phyloP scores from a whole-genome alignment of 2,888 invertebrate genomes.

The Muschampia plurimacula region DNA sequence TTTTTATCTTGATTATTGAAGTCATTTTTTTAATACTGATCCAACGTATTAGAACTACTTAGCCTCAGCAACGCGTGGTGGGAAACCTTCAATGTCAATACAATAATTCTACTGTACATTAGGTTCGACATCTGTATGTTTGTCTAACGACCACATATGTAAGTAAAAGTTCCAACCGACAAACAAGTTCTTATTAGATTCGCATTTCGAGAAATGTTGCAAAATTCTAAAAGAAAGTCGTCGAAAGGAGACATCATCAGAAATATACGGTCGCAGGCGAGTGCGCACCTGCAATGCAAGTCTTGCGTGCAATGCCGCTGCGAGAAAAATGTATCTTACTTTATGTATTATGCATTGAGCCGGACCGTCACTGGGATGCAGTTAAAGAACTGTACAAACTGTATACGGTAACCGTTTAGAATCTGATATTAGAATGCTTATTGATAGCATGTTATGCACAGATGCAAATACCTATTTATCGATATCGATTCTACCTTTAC shows the following conservation, averaged over 20 bases:
- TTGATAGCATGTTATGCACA: constrained; percentile 26
- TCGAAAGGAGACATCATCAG: constrained; percentile 65
- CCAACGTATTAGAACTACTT: too few species aligned
- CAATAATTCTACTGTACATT: neutral
- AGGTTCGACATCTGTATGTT: neutral
- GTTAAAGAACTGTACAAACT: constrained; percentile 59
- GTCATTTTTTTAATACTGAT: too few species aligned
- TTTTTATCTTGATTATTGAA: too few species aligned
- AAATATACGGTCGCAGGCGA: constrained; percentile 65
- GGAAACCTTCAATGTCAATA: neutral
- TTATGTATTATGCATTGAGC: constrained; percentile 68
- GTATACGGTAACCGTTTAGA: constrained; percentile 48
- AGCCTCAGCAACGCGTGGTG: too few species aligned
- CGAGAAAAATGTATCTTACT: constrained; percentile 70
- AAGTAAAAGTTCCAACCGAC: constrained; percentile 14
- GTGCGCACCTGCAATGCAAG: constrained; percentile 64
- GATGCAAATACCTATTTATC: constrained; percentile 23
- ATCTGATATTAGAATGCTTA: constrained; percentile 31
- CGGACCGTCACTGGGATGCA: constrained; percentile 48
- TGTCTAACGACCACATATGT: constrained; percentile 8
- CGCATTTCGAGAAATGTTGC: constrained; percentile 36
- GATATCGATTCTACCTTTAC: neutral
- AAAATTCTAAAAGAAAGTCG: constrained; percentile 68
- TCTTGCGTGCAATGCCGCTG: constrained; percentile 61
- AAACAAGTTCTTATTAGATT: constrained; percentile 33